Conservation (phyloP, 53 echinoderm and acorn worm species). For the Echinometra lucunter region DNA sequence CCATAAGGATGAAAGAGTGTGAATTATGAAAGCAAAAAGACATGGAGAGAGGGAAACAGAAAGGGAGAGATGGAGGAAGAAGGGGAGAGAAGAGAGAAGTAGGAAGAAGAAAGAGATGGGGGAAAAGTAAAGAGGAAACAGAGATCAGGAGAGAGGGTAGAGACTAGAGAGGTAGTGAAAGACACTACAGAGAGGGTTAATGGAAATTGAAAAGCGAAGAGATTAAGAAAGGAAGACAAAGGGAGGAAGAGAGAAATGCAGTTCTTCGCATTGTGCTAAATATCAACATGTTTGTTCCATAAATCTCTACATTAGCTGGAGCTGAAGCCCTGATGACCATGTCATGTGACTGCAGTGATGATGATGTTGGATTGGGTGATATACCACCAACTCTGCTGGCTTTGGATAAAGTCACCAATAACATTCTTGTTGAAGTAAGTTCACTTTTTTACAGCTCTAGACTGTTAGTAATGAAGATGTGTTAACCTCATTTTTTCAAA, state of each 20-base stretch:
- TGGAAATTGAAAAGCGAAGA: too few relatives aligned
- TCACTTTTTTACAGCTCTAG: neutral
- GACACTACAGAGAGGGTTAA: too few relatives aligned
- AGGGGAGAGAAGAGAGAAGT: too few relatives aligned
- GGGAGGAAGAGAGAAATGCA: neutral
- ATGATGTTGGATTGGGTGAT: neutral
- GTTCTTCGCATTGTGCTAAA: too few relatives aligned
- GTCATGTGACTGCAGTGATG: constrained; percentile 57
- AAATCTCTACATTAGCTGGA: constrained; percentile 30
- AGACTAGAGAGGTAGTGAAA: too few relatives aligned
- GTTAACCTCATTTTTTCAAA: too few relatives aligned
- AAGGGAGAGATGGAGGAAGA: neutral
- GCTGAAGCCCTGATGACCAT: constrained; percentile 64
- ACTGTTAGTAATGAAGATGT: neutral
- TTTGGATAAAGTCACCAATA: constrained; percentile 82
- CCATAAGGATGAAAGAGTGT: neutral
- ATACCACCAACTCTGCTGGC: constrained; percentile 60
- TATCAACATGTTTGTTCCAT: too few relatives aligned
- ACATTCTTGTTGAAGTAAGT: constrained; percentile 89
- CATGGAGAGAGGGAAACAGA: neutral
- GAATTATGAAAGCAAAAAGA: neutral
- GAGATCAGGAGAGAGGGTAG: neutral
- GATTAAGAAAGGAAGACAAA: neutral
- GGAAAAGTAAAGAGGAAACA: neutral
- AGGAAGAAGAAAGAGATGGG: neutral